phyloP scores from a whole-genome alignment of 2,888 invertebrate species.

The Aleiodes testaceus region DNA sequence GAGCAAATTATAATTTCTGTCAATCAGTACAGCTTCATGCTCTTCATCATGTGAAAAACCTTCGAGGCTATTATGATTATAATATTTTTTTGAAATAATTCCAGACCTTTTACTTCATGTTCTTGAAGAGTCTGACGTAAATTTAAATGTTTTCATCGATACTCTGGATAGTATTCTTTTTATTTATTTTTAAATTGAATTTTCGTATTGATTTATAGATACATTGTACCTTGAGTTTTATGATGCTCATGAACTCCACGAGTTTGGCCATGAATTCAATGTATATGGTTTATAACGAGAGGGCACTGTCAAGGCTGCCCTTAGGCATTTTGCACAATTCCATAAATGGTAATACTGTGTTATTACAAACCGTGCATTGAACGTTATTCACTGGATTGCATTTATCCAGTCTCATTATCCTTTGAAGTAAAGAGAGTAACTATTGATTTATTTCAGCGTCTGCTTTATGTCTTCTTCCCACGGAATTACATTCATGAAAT shows the following conservation, averaged over 20 bases:
- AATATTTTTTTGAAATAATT: too few relatives aligned
- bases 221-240: constrained; percentile 1
- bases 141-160: background rate
- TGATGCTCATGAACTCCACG: background rate
- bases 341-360: constrained; percentile 27
- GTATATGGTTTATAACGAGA: constrained; percentile 25
- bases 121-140: too few relatives aligned
- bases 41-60: constrained; percentile 42
- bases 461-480: constrained; percentile 9
- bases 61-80: background rate
- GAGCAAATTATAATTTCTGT: too few relatives aligned
- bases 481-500: background rate
- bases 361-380: constrained; percentile 20
- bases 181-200: constrained; percentile 24
- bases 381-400: constrained; percentile 21
- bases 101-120: too few relatives aligned
- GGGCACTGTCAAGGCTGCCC: constrained; percentile 50
- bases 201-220: constrained; percentile 20
- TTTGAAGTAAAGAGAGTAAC: background rate
- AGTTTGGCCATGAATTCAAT: constrained; percentile 9
- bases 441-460: background rate
- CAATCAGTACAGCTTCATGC: too few relatives aligned
- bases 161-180: constrained; percentile 22
- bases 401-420: constrained; percentile 31
- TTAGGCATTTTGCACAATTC: constrained; percentile 41